These are phyloP conservation scores for Coleophora flavipennella DNA, from an alignment of 2,888 invertebrate genomes.

Conservation along the genomic window DNA sequence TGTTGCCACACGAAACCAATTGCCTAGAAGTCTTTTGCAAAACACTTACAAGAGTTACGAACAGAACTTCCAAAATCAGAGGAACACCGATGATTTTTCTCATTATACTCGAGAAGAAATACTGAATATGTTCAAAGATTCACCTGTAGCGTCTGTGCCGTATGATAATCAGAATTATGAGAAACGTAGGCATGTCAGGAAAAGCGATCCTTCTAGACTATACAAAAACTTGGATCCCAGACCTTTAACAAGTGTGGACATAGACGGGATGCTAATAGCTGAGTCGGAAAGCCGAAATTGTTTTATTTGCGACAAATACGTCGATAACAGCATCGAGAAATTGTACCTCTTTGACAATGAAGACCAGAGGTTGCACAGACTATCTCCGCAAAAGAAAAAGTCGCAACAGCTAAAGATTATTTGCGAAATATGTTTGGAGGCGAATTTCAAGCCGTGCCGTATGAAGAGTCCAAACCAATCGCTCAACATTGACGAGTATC, in stretches of 20 bases:
- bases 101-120: slow-evolving; percentile 51
- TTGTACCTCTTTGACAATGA: slow-evolving; percentile 59
- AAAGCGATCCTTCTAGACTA: slow-evolving; percentile 51
- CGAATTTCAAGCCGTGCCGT: slow-evolving; percentile 45
- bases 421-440: slow-evolving; percentile 47
- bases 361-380: slow-evolving; percentile 53
- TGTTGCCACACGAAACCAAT: slow-evolving; percentile 37
- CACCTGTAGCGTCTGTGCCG: slow-evolving; percentile 51
- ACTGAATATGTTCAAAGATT: slow-evolving; percentile 60
- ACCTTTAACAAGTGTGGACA: slow-evolving; percentile 32
- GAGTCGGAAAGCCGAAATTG: slow-evolving; percentile 46
- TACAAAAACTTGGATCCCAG: slow-evolving; percentile 38
- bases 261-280: slow-evolving; percentile 37
- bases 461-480: slow-evolving; percentile 51
- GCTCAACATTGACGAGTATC: slow-evolving; percentile 48
- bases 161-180: slow-evolving; percentile 37
- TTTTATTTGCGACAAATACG: slow-evolving; percentile 49
- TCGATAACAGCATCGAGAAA: slow-evolving; percentile 43
- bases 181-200: slow-evolving; percentile 50
- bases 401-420: slow-evolving; percentile 52
- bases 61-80: slow-evolving; percentile 22
- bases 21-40: slow-evolving; percentile 40
- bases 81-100: slow-evolving; percentile 34
- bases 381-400: slow-evolving; percentile 46
- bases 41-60: slow-evolving; percentile 32